Evolutionary conservation across 1,140 invertebrate genomes (phyloP).

Genomic region (Aphidius gifuensis): DNA sequence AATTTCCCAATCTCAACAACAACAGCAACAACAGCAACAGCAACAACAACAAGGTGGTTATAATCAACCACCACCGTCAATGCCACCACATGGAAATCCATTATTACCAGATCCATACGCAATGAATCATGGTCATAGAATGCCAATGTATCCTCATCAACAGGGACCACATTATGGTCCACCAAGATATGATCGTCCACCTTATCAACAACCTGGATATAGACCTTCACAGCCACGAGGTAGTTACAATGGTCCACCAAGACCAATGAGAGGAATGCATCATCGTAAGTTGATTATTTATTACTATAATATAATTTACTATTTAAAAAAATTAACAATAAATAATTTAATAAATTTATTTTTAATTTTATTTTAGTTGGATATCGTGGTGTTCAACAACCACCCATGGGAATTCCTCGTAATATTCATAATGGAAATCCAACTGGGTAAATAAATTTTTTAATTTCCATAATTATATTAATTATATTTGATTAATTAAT

Average conservation of each 20-base stretch:
- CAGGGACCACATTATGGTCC: slow-evolving; percentile 51
- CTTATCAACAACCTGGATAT: slow-evolving; percentile 45
- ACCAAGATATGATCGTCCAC: slow-evolving; percentile 46
- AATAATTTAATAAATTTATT: slow-evolving; percentile 1
- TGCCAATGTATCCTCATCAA: slow-evolving; percentile 51
- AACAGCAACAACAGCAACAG: slow-evolving; percentile 24
- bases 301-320: too few species aligned
- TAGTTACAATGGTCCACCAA: slow-evolving; percentile 46
- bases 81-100: slow-evolving; percentile 44
- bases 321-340: too few species aligned
- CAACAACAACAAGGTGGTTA: slow-evolving; percentile 25
- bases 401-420: slow-evolving; percentile 47
- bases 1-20: slow-evolving; percentile 36
- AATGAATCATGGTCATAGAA: slow-evolving; percentile 35
- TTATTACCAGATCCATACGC: slow-evolving; percentile 51
- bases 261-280: slow-evolving; percentile 50
- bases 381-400: slow-evolving; percentile 50
- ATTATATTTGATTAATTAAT: not conserved
- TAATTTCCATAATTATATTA: slow-evolving; percentile 1
- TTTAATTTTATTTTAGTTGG: slow-evolving; percentile 35
- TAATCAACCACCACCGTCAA: slow-evolving; percentile 45
- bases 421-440: slow-evolving; percentile 51
- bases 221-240: slow-evolving; percentile 45
- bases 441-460: slow-evolving; percentile 40
- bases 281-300: slow-evolving; percentile 38